phyloP scores from a whole-genome alignment of 2,888 invertebrate species.

The Alloscopus bannaensis region DNA sequence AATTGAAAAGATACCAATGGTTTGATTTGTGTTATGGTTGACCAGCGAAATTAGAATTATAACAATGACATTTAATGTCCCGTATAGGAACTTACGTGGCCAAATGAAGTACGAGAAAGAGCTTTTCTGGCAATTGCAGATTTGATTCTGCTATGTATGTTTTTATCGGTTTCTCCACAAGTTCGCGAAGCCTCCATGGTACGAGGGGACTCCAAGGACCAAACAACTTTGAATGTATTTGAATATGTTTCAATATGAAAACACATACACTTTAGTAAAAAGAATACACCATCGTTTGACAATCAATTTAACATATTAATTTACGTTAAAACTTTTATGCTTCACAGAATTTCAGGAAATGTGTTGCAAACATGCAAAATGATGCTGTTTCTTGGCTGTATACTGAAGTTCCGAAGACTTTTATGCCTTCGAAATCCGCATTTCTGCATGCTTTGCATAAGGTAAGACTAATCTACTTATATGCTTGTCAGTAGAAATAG shows the following conservation, averaged over 20 bases:
- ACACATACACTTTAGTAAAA: too few relatives aligned
- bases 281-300: too few relatives aligned
- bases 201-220: constrained; percentile 75
- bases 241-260: too few relatives aligned
- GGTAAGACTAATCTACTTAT: too few relatives aligned
- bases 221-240: constrained; percentile 66
- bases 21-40: background rate
- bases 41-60: too few relatives aligned
- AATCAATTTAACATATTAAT: background rate
- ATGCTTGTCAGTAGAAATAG: too few relatives aligned
- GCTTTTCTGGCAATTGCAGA: constrained; percentile 90
- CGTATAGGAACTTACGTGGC: constrained; percentile 47
- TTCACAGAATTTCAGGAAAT: constrained; percentile 77
- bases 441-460: constrained; percentile 87
- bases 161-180: constrained; percentile 86
- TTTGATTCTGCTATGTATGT: constrained; percentile 88
- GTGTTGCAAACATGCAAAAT: constrained; percentile 83
- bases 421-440: constrained; percentile 83
- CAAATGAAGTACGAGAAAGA: constrained; percentile 79
- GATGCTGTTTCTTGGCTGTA: constrained; percentile 93
- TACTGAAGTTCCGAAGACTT: constrained; percentile 85
- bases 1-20: background rate
- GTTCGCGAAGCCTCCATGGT: constrained; percentile 82
- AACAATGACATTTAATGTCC: too few relatives aligned
- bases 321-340: too few relatives aligned